These are phyloP conservation scores for Sebastes schlegelii DNA, from an alignment of 2,113 vertebrate species.

Conservation along the genomic window DNA sequence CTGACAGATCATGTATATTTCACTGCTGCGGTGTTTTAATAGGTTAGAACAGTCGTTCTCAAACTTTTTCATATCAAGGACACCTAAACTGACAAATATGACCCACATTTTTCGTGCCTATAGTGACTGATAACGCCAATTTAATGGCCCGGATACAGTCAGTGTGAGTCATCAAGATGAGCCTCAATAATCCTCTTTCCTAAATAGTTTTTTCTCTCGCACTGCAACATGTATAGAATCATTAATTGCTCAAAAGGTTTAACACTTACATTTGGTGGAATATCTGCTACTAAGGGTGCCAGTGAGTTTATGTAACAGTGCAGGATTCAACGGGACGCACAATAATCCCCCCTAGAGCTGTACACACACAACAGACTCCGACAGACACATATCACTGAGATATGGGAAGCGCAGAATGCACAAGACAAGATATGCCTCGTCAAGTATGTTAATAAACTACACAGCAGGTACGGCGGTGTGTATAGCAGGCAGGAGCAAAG, in stretches of 20 bases:
- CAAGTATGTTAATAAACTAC: constrained; percentile 18
- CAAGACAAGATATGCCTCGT: not conserved
- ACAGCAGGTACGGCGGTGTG: constrained; percentile 4
- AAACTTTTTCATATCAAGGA: no score
- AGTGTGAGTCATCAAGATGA: not conserved
- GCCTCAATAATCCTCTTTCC: not conserved
- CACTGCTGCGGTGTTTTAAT: not conserved
- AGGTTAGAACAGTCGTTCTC: no score
- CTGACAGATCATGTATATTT: not conserved
- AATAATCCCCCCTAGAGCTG: not conserved
- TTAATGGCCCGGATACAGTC: not conserved
- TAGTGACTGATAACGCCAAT: no score
- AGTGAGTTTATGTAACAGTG: not conserved
- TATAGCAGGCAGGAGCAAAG: not conserved
- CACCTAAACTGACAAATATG: no score
- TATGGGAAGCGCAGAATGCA: not conserved
- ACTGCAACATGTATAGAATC: not conserved
- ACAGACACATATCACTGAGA: not conserved
- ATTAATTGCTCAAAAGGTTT: not conserved
- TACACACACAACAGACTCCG: not conserved
- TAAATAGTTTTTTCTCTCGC: not conserved
- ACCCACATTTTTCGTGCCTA: no score
- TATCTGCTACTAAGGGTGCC: not conserved
- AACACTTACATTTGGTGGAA: not conserved
- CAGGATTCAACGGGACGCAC: not conserved